Percentiles rank a stretch among this genome's conserved stretches.
Conservation (phyloP, 2,888 invertebrate genomes). For the Chrysomela aeneicollis region DNA sequence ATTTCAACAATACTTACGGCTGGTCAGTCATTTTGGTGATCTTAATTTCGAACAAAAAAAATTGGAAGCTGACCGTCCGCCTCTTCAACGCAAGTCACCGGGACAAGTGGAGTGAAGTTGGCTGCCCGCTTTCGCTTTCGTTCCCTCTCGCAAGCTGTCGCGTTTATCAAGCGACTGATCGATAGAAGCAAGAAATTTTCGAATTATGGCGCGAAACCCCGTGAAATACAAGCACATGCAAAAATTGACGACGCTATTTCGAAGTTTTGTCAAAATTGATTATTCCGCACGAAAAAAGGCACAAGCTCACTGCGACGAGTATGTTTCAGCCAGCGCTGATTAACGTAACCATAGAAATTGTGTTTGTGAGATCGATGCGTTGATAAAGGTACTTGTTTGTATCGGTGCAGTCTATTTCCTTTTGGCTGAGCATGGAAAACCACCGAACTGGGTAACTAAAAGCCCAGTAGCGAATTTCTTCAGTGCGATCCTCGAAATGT, state of each 20-base stretch:
- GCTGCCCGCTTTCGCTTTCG: conserved; percentile 20
- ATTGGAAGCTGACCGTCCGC: conserved; percentile 25
- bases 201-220: conserved; percentile 30
- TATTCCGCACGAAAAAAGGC: too few species aligned
- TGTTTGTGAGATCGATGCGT: too few species aligned
- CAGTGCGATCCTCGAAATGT: too few species aligned
- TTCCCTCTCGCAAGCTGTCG: conserved; percentile 14
- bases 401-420: too few species aligned
- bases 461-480: too few species aligned
- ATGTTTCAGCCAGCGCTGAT: too few species aligned
- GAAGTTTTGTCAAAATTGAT: too few species aligned
- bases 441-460: too few species aligned
- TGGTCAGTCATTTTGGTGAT: conserved; percentile 51
- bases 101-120: conserved; percentile 42
- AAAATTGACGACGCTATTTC: conserved; percentile 12
- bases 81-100: conserved; percentile 32
- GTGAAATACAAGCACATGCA: conserved; percentile 13
- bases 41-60: conserved; percentile 35
- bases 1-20: conserved; percentile 46
- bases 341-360: too few species aligned
- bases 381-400: too few species aligned
- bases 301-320: too few species aligned
- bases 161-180: conserved; percentile 29
- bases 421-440: too few species aligned
- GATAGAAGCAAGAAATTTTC: conserved; percentile 28